Conservation (phyloP, 1,140 invertebrate species). For the Nixonia krombeini region DNA sequence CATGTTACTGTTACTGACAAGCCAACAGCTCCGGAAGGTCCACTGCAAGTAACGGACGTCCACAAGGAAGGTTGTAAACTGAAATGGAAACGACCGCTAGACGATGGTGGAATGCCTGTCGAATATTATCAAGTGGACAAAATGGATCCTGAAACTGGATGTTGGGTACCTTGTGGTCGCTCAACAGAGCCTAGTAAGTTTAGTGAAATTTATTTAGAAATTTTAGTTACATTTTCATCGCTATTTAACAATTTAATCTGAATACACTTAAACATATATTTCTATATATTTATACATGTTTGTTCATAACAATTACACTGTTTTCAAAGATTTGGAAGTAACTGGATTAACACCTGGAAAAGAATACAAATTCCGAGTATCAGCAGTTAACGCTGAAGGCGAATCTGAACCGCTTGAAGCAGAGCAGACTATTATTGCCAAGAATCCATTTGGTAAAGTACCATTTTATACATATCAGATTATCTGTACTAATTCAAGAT, state of each 20-base stretch:
- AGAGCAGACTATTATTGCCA: conserved; percentile 89
- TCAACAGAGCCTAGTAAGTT: conserved; percentile 83
- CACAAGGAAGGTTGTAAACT: conserved; percentile 94
- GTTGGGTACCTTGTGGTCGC: conserved; percentile 92
- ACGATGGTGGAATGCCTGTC: conserved; percentile 89
- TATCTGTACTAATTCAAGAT: neutral
- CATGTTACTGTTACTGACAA: conserved; percentile 94
- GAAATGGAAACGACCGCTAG: conserved; percentile 93
- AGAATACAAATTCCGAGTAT: conserved; percentile 95
- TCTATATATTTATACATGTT: conserved; percentile 1
- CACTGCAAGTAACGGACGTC: conserved; percentile 89
- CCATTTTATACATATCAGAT: neutral
- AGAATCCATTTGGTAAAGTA: conserved; percentile 90
- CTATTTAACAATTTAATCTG: too few relatives aligned
- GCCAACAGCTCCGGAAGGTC: conserved; percentile 88
- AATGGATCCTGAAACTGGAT: conserved; percentile 92
- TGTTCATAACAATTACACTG: too few relatives aligned
- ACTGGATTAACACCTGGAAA: conserved; percentile 90
- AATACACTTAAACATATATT: too few relatives aligned
- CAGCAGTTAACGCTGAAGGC: conserved; percentile 96
- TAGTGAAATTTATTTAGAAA: neutral
- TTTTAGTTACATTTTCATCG: neutral
- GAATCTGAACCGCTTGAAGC: conserved; percentile 94
- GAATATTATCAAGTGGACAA: conserved; percentile 96
- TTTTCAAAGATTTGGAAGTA: conserved; percentile 79